Evolutionary conservation across 2,113 vertebrate genomes (phyloP).

Genomic region (Propithecus coquereli): DNA sequence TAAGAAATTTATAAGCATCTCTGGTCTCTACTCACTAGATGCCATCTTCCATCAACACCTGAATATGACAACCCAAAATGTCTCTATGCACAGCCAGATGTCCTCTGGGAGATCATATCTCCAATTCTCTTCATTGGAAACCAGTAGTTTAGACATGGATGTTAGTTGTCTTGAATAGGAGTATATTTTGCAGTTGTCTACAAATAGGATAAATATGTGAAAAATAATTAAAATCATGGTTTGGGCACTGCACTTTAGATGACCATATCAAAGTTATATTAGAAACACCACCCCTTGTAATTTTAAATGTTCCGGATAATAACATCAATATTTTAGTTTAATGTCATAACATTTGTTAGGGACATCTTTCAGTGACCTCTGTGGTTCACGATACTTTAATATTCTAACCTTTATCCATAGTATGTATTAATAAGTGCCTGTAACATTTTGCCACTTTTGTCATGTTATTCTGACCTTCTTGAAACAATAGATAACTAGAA

Average conservation of each 20-base stretch:
- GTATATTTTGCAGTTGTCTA: not conserved
- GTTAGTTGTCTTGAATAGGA: not conserved
- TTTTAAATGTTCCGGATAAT: conserved; percentile 5
- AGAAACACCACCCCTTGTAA: not conserved
- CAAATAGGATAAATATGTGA: not conserved
- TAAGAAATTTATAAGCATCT: not conserved
- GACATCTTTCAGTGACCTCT: not conserved
- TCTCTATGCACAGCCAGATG: not conserved
- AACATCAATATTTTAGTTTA: conserved; percentile 28
- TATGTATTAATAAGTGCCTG: conserved; percentile 15
- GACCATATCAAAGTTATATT: not conserved
- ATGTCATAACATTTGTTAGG: not conserved
- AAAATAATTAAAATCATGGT: not conserved
- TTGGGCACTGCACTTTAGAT: not conserved
- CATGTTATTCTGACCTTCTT: not conserved
- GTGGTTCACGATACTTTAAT: not conserved
- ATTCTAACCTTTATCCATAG: not conserved
- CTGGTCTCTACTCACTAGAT: not conserved
- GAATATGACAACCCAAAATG: not conserved
- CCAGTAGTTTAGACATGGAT: not conserved
- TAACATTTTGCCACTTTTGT: conserved; percentile 17
- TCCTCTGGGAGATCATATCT: not conserved
- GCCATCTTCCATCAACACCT: not conserved
- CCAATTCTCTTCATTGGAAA: not conserved
- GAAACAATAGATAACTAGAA: conserved; percentile 31